Percentiles rank a stretch among this genome's conserved stretches.
Conservation (phyloP, 2,888 invertebrate genomes). For the Galerucella nymphaeae region DNA sequence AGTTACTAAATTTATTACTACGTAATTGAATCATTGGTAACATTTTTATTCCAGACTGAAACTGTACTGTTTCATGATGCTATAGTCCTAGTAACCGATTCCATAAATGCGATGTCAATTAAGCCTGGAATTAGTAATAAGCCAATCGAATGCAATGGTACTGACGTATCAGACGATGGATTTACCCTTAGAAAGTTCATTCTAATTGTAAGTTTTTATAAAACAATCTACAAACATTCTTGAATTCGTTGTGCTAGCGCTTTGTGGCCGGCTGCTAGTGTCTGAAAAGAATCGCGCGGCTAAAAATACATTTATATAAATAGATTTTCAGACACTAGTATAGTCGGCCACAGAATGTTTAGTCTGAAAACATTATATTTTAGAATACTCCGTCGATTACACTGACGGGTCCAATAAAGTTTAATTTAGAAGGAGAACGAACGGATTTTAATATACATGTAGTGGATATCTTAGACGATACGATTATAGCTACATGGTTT, state of each 20-base stretch:
- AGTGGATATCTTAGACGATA: constrained; percentile 71
- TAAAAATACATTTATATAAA: too few relatives aligned
- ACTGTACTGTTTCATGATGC: constrained; percentile 78
- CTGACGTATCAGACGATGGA: constrained; percentile 69
- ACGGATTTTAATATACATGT: constrained; percentile 72
- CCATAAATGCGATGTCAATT: constrained; percentile 56
- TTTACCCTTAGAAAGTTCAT: constrained; percentile 74
- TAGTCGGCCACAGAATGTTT: too few relatives aligned
- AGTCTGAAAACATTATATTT: too few relatives aligned
- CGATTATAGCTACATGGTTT: constrained; percentile 69
- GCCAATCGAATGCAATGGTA: constrained; percentile 51
- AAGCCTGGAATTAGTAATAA: constrained; percentile 47
- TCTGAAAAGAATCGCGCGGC: too few relatives aligned
- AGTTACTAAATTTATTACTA: too few relatives aligned
- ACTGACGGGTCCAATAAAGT: constrained; percentile 74
- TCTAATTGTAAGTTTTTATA: constrained; percentile 67
- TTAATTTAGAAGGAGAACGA: constrained; percentile 77
- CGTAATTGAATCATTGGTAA: neutral
- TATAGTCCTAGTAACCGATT: constrained; percentile 72
- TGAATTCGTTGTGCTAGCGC: too few relatives aligned
- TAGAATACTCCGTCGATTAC: constrained; percentile 59
- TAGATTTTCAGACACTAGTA: too few relatives aligned
- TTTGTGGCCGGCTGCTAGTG: too few relatives aligned
- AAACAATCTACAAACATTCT: too few relatives aligned
- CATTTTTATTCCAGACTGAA: constrained; percentile 68